Evolutionary conservation across 2,797 vertebrate genomes (phyloP), one percentile per base, ranked within the genome.

Genomic region (Petrocephalus schoutedeni): DNA sequence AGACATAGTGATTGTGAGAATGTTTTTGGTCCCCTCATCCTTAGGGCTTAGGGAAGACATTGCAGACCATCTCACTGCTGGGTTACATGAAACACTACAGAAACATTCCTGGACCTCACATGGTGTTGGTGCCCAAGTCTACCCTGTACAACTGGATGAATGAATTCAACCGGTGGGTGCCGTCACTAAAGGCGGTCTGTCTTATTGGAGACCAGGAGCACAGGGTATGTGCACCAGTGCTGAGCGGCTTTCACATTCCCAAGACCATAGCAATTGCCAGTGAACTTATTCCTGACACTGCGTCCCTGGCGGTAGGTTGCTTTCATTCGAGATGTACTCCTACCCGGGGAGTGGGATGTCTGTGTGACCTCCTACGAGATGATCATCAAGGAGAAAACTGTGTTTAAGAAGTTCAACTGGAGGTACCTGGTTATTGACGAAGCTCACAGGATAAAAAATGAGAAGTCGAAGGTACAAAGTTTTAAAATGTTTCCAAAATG

Each of bases 361-460:
- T 99, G 98, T 4, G 98, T 99, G 89, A 99, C 98, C 0, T 99
- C 98, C 0, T 99, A 99, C 32, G 98, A 99, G 95, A 99, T 99
- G 97, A 96, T 99, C 80, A 99, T 99, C 93, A 98, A 97, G 89
- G 98, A 99, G 92, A 99, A 98, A 67, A 98, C 98, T 0, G 98
- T 99, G 14, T 99, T 99, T 93, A 99, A 99, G 92, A 99, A 99
- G 93, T 99, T 99, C 93, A 99, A 99, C 95, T 99, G 98, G 98
- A 95, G 98, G 90, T 99, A 99, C 82, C 94, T 99, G 86, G 98
- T 99, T 90, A 99, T 99, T 89, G 98, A 99, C 88, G 98, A 99
- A 94, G 98, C 98, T 91, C 98, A 99, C 95, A 96, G 98, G 90
- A 99, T 99, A 94, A 99, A 99, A 96, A 99, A 99, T 87, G 98